Evolutionary conservation across 1,140 invertebrate genomes (phyloP).

Genomic region (Pissodes strobi): DNA sequence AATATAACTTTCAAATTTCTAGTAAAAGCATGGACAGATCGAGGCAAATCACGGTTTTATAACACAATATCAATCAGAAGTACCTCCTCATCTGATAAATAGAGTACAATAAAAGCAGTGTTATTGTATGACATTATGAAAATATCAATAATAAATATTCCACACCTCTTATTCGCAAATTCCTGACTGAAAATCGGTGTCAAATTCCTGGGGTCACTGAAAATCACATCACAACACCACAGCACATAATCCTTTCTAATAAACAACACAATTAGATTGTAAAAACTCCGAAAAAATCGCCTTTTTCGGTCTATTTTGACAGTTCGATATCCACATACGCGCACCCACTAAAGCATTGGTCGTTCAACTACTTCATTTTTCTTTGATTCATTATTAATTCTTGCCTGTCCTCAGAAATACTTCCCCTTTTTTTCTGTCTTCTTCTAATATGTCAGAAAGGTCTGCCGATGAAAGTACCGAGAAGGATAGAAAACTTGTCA

Average conservation of each 20-base stretch:
- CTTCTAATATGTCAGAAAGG: not conserved
- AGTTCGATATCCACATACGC: constrained; percentile 35
- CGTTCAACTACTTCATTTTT: constrained; percentile 38
- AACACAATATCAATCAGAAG: no score
- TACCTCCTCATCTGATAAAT: no score
- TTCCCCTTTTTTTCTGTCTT: constrained; percentile 4
- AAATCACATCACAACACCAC: constrained; percentile 31
- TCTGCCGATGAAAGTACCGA: not conserved
- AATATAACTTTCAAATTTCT: no score
- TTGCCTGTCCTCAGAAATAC: constrained; percentile 16
- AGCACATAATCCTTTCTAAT: constrained; percentile 19
- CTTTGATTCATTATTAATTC: no score
- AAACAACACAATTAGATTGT: constrained; percentile 8
- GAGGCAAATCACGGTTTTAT: no score
- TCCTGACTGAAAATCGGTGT: constrained; percentile 10
- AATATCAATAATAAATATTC: constrained; percentile 16
- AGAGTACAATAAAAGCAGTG: constrained; percentile 4
- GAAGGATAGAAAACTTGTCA: constrained; percentile 16
- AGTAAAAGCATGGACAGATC: no score
- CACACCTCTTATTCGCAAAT: constrained; percentile 27
- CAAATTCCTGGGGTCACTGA: constrained; percentile 8
- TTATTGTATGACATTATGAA: constrained; percentile 15
- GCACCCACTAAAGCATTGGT: constrained; percentile 38
- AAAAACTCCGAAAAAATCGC: constrained; percentile 5
- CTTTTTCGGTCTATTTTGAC: constrained; percentile 34